Conservation (phyloP, 2,888 invertebrate genomes). For the Lingula anatina region DNA sequence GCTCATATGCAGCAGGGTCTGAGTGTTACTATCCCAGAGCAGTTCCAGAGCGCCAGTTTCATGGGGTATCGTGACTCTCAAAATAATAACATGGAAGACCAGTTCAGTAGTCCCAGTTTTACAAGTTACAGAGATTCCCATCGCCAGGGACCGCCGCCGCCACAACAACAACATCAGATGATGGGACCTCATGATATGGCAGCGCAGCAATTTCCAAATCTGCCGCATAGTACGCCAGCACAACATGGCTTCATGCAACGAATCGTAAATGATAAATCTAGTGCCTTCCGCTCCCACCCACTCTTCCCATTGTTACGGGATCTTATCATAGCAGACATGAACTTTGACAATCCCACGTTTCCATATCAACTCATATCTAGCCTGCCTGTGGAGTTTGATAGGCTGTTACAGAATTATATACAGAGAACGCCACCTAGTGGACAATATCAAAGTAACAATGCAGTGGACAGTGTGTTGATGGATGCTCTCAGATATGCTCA, state of each 20-base stretch:
- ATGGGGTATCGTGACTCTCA: no score
- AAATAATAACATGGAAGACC: no score
- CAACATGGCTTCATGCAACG: conserved; percentile 47
- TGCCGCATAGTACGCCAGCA: no score
- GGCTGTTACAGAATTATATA: conserved; percentile 46
- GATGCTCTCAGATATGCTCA: conserved; percentile 49
- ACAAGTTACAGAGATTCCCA: no score
- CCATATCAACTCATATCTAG: conserved; percentile 47
- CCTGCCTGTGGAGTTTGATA: conserved; percentile 47
- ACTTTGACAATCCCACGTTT: conserved; percentile 45
- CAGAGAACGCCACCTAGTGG: conserved; percentile 42
- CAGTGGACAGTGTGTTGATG: conserved; percentile 48
- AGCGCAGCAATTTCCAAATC: no score
- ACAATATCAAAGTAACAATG: conserved; percentile 40
- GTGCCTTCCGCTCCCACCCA: conserved; percentile 49
- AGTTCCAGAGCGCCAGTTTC: no score
- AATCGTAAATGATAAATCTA: conserved; percentile 43
- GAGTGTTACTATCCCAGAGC: no score
- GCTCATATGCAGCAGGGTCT: no score
- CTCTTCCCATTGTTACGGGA: conserved; percentile 48
- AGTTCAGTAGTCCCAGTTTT: no score
- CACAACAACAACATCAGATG: conserved; percentile 24
- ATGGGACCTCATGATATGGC: no score
- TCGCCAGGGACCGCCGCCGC: no score
- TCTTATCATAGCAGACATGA: conserved; percentile 51